Conservation (phyloP, 2,888 invertebrate species). For the Monoplex corrugatus region DNA sequence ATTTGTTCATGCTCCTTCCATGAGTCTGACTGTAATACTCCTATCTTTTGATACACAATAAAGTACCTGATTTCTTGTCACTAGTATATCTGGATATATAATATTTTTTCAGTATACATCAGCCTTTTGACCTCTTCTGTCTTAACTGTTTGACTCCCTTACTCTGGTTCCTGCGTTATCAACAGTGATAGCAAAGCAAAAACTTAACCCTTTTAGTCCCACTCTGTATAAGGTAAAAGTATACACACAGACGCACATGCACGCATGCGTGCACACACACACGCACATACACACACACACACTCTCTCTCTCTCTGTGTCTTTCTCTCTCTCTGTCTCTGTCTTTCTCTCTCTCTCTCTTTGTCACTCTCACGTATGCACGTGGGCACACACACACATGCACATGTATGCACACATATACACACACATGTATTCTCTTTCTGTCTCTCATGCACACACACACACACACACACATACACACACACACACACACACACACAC, state of each 20-base stretch:
- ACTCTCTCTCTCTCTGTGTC: neutral
- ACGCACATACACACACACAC: neutral
- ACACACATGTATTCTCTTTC: neutral
- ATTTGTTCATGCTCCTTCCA: no score
- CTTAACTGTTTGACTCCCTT: no score
- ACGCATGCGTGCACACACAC: neutral
- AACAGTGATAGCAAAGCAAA: no score
- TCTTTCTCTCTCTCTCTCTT: neutral
- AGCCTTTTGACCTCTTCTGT: no score
- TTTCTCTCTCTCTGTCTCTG: neutral
- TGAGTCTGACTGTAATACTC: no score
- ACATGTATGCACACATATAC: neutral
- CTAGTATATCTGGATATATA: no score
- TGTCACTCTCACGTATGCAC: neutral
- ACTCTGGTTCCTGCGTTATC: no score
- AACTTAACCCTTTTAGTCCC: no score
- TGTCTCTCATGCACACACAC: neutral
- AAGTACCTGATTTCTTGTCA: no score
- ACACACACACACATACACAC: slow-evolving; percentile 18
- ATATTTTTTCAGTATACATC: no score
- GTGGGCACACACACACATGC: neutral
- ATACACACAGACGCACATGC: slow-evolving; percentile 37
- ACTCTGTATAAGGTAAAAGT: no score
- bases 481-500: neutral
- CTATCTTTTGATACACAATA: no score